phyloP scores from a whole-genome alignment of 2,797 vertebrate genomes.

The Ciconia nigra region DNA sequence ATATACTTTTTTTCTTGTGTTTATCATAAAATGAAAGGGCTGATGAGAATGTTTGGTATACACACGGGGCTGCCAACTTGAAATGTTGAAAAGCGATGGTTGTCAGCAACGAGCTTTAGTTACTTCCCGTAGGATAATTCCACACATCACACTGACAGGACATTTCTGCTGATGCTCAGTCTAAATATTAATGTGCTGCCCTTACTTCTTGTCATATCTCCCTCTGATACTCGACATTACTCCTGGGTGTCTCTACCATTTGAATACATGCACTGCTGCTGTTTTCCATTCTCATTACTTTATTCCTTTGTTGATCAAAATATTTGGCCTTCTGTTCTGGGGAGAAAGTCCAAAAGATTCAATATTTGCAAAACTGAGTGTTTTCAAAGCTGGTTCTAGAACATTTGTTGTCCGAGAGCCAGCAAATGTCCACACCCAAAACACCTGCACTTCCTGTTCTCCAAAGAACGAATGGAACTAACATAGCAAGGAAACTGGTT shows the following conservation, averaged over 20 bases:
- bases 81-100: background rate
- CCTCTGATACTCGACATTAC: background rate
- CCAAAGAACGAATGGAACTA: background rate
- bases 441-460: background rate
- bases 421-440: background rate
- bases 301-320: background rate
- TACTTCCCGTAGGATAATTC: slow-evolving; percentile 16
- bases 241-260: background rate
- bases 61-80: background rate
- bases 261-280: background rate
- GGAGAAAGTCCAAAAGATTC: background rate
- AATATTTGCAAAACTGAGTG: background rate
- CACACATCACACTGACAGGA: background rate
- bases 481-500: background rate
- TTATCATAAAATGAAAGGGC: background rate
- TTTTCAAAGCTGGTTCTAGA: background rate
- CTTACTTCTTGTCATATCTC: background rate
- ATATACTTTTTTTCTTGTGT: background rate
- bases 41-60: background rate
- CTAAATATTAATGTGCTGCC: slow-evolving; percentile 12
- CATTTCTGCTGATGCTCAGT: slow-evolving; percentile 3
- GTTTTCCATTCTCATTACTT: background rate
- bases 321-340: background rate
- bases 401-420: background rate
- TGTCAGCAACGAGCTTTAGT: background rate